phyloP scores from a whole-genome alignment of 2,888 invertebrate genomes.

The Gasteruption jaculator region DNA sequence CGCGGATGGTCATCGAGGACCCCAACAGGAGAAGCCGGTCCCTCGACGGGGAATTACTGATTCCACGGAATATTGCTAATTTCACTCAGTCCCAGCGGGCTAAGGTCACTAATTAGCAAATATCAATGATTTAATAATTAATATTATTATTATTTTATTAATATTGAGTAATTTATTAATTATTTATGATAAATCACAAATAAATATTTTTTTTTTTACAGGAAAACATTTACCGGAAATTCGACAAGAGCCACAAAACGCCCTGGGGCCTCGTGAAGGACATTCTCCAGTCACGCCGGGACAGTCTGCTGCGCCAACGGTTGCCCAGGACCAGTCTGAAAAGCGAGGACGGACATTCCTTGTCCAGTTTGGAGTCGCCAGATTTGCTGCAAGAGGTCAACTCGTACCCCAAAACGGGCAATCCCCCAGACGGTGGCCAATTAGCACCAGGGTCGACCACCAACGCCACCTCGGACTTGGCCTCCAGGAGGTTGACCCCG shows the following conservation, averaged over 20 bases:
- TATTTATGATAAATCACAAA: no score
- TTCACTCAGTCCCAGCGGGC: no score
- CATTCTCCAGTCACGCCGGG: slow-evolving; percentile 68
- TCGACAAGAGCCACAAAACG: slow-evolving; percentile 61
- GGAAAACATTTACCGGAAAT: slow-evolving; percentile 26
- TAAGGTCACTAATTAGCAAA: slow-evolving; percentile 12
- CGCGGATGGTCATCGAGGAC: slow-evolving; percentile 22
- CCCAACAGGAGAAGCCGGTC: slow-evolving; percentile 38
- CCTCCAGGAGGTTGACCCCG: slow-evolving; percentile 42
- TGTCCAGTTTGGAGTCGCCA: slow-evolving; percentile 35
- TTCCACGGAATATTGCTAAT: no score
- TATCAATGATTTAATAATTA: neutral
- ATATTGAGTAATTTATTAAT: no score
- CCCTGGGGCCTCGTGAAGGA: slow-evolving; percentile 76
- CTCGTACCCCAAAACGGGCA: no score
- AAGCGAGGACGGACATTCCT: slow-evolving; percentile 31
- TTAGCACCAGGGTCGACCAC: no score
- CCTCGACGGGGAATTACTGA: slow-evolving; percentile 34
- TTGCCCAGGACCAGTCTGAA: slow-evolving; percentile 16
- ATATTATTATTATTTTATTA: no score
- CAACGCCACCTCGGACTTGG: no score
- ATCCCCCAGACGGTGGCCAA: no score
- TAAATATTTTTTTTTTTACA: no score
- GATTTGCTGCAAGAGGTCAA: slow-evolving; percentile 26
- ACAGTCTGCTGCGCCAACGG: slow-evolving; percentile 61